Evolutionary conservation across 1,140 invertebrate species (phyloP), one percentile per base, ranked within the genome.

Genomic region (Heliconius congener): DNA sequence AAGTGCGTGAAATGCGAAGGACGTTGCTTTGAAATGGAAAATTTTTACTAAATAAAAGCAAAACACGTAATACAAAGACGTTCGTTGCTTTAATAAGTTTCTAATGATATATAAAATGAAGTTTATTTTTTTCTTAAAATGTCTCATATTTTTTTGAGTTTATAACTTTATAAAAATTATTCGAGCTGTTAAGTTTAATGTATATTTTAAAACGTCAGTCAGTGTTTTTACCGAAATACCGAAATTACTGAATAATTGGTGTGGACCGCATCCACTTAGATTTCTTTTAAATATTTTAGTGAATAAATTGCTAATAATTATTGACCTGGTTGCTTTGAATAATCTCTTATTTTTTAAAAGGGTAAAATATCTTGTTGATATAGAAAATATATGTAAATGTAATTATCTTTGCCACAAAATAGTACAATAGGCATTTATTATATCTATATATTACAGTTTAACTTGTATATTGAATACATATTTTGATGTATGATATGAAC

Each of bases 1-100:
- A 77, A 77, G 76, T 77, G 52, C 30, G 60, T 30, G 27, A 27
- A 66, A n/a, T 66, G 60, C 27, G 18, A 52, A 19, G 50, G 42
- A 46, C 13, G 13, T 46, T 46, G 42, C 42, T 16, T 16, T 60
- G 19, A 71, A 30, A 39, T 72, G 30, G 30, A 72, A 72, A 72
- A n/a, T 72, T 42, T 72, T 72, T 72, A 72, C 71, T 27, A 30
- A 66, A 66, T 66, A 66, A 66, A 66, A 66, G 4, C 60, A 6
- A 30, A 66, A 66, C 60, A 66, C 60, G 60, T 66, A 66, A 66
- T 66, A 66, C 27, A 30, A 66, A 66, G 60, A 66, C 60, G 60
- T 30, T 30, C 13, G 60, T 5, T 66, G 60, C 60, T n/a, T 66
- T 66, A 27, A 13, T 66, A 66, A 66, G 60, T 66, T 66, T 27